These are phyloP conservation scores for Pachycephus smyrnensis DNA, from an alignment of 2,888 invertebrate genomes.

Conservation along the genomic window DNA sequence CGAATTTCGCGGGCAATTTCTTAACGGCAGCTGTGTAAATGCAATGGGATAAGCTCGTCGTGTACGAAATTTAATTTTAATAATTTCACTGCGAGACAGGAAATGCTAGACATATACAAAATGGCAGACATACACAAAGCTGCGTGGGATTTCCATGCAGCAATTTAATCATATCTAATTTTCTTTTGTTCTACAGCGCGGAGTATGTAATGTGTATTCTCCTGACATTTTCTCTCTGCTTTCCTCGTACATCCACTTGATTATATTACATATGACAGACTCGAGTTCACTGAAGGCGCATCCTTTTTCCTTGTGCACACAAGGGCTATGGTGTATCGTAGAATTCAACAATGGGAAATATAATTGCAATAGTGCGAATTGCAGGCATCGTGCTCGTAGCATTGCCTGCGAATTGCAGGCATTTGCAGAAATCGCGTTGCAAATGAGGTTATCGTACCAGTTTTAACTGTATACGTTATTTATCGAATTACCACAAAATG, in stretches of 20 bases:
- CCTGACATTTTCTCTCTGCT: not conserved
- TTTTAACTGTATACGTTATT: not conserved
- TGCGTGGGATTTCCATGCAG: not conserved
- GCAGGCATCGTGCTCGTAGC: not conserved
- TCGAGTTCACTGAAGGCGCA: not conserved
- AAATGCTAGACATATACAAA: not conserved
- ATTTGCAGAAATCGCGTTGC: not conserved
- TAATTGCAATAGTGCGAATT: not conserved
- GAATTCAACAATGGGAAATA: too few species aligned
- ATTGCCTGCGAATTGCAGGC: not conserved
- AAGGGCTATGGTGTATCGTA: not conserved
- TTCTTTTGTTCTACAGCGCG: not conserved
- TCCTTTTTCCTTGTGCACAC: not conserved
- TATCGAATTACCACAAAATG: not conserved
- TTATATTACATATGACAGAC: not conserved
- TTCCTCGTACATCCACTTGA: not conserved
- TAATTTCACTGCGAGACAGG: not conserved
- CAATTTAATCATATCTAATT: not conserved
- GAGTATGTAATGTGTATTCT: not conserved
- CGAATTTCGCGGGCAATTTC: not conserved
- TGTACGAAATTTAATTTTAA: not conserved
- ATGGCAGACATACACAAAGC: not conserved
- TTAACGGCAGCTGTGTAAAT: not conserved
- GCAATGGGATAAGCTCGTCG: not conserved
- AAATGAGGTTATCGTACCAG: not conserved